Conservation (phyloP, 2,797 vertebrate species). For the Toxotes lorentzi region DNA sequence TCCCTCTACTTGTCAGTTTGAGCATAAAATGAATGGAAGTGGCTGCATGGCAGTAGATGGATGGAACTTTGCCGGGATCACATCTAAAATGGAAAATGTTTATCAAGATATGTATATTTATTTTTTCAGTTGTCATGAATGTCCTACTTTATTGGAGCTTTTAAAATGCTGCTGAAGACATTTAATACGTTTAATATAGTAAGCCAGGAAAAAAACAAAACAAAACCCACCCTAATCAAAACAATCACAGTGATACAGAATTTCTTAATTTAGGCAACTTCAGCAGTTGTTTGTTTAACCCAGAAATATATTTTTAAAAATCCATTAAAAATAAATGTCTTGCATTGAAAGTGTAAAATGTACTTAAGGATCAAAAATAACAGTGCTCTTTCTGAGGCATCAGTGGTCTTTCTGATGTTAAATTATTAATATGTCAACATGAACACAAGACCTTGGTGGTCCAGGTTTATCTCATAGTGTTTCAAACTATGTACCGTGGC, state of each 20-base stretch:
- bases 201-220: background rate
- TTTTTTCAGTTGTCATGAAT: constrained; percentile 3
- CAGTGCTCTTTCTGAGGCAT: background rate
- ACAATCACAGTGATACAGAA: background rate
- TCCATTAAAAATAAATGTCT: background rate
- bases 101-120: background rate
- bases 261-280: background rate
- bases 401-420: background rate
- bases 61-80: background rate
- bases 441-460: background rate
- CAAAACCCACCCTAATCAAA: background rate
- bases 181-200: background rate
- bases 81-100: constrained; percentile 10
- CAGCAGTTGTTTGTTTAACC: background rate
- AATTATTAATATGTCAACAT: constrained; percentile 7
- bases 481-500: background rate
- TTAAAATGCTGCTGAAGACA: background rate
- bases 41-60: constrained; percentile 11
- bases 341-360: background rate
- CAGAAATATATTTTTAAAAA: background rate
- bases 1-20: constrained; percentile 8
- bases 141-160: background rate
- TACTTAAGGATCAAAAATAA: background rate
- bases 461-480: background rate
- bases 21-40: constrained; percentile 32